Evolutionary conservation across 2,797 vertebrate genomes (phyloP), one percentile per base, ranked within the genome.

Genomic region (Emydoidea blandingii): DNA sequence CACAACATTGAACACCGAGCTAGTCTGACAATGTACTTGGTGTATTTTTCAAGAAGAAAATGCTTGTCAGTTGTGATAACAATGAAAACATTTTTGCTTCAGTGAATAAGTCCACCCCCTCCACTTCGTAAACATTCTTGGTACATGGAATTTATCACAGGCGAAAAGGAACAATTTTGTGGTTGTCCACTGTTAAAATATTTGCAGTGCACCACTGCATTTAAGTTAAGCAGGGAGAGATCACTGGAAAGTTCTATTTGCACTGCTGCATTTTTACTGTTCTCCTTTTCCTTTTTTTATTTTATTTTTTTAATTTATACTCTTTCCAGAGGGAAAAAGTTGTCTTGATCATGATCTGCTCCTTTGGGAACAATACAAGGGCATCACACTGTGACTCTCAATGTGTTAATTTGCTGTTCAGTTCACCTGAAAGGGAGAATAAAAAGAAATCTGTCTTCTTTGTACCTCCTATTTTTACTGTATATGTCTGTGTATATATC

Each of bases 321-420:
- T 83, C 87, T 96, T 94, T 87, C 93, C 88, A 82, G 94, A 95
- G 92, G 74, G 96, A 86, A 94, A 76, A 97, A 96, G 93, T 94
- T 95, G 83, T 96, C 92, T 91, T 93, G 18, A 93, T 83, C 94
- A 44, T 44, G 54, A 68, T 80, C 49, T 34, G 81, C 74, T 96
- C 89, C 88, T 93, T 57, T 74, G 92, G 87, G 94, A 92, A 78
- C 47, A 57, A 41, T 92, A 85, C 80, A 88, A 88, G 91, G 91
- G 52, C 88, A 80, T 83, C 6, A 3, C 88, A 97, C 94, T 95
- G 87, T 95, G 95, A 85, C 62, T 95, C 81, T 86, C 92, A 86
- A 93, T 84, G 27, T 31, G 0, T 93, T 92, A 87, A 89, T 92
- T 89, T 95, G 91, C 83, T 89, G 62, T 97, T 94, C 87, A 79